These are phyloP conservation scores for Drosophila formosana DNA, from an alignment of 2,888 invertebrate species.

Conservation along the genomic window DNA sequence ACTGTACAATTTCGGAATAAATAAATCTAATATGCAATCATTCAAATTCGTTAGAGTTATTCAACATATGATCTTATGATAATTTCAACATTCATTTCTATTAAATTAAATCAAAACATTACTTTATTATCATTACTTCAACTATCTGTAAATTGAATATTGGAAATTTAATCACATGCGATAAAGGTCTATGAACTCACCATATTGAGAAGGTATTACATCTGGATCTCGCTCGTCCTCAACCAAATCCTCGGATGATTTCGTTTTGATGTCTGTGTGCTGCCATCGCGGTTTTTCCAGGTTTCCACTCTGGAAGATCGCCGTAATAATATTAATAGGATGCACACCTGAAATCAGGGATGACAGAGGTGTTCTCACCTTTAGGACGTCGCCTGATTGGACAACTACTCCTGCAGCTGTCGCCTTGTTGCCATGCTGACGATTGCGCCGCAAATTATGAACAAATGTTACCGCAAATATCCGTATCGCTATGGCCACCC, in stretches of 20 bases:
- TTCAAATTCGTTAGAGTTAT: too few species aligned
- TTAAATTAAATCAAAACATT: too few species aligned
- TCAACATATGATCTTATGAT: too few species aligned
- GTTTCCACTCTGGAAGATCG: slow-evolving; percentile 73
- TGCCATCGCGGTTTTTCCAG: slow-evolving; percentile 85
- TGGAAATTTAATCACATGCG: background rate
- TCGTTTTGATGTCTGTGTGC: slow-evolving; percentile 85
- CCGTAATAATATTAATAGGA: slow-evolving; percentile 28
- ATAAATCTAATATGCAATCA: too few species aligned
- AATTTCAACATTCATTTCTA: too few species aligned
- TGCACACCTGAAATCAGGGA: background rate
- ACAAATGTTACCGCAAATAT: slow-evolving; percentile 85
- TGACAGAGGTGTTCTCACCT: slow-evolving; percentile 71
- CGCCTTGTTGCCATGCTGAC: slow-evolving; percentile 84
- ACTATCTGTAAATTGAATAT: background rate
- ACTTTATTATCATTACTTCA: too few species aligned
- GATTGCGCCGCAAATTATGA: slow-evolving; percentile 84
- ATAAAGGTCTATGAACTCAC: slow-evolving; percentile 83
- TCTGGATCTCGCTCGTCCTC: slow-evolving; percentile 88
- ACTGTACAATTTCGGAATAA: too few species aligned
- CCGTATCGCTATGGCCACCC: slow-evolving; percentile 84
- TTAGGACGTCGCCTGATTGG: slow-evolving; percentile 83
- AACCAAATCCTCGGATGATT: slow-evolving; percentile 84
- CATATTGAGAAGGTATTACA: slow-evolving; percentile 91
- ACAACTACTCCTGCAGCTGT: slow-evolving; percentile 80